Conservation (phyloP, 2,888 invertebrate genomes). For the Mimas tiliae region DNA sequence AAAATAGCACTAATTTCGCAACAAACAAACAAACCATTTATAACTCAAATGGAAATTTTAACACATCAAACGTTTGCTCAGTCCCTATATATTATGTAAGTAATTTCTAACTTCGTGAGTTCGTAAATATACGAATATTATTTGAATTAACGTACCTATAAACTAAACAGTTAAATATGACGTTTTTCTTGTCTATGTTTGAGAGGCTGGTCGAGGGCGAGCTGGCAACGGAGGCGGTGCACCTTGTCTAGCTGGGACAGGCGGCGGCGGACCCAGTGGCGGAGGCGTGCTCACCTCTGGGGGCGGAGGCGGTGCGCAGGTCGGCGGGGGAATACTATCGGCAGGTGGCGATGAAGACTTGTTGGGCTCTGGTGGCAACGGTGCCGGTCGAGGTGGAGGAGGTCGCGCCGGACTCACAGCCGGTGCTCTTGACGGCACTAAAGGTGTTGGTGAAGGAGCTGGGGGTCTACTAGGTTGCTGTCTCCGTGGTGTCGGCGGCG, state of each 20-base stretch:
- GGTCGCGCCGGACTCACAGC: slow-evolving; percentile 80
- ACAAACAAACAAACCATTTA: neutral
- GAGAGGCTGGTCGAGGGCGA: slow-evolving; percentile 74
- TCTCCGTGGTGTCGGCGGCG: slow-evolving; percentile 78
- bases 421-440: slow-evolving; percentile 74
- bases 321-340: slow-evolving; percentile 86
- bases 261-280: slow-evolving; percentile 70
- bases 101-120: neutral
- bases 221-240: slow-evolving; percentile 89
- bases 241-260: slow-evolving; percentile 83
- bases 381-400: slow-evolving; percentile 85
- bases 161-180: neutral
- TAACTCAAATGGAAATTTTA: neutral
- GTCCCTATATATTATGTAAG: neutral
- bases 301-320: slow-evolving; percentile 86
- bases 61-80: neutral
- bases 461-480: slow-evolving; percentile 86
- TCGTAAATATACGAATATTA: neutral
- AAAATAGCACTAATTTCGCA: neutral
- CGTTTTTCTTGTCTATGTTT: slow-evolving; percentile 30
- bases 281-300: slow-evolving; percentile 65
- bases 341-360: slow-evolving; percentile 77
- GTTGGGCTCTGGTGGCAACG: slow-evolving; percentile 81
- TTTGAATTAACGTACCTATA: neutral
- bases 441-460: slow-evolving; percentile 83